Base-by-base conservation (phyloP, 2,797 vertebrate species). In the Zalophus californianus region DNA sequence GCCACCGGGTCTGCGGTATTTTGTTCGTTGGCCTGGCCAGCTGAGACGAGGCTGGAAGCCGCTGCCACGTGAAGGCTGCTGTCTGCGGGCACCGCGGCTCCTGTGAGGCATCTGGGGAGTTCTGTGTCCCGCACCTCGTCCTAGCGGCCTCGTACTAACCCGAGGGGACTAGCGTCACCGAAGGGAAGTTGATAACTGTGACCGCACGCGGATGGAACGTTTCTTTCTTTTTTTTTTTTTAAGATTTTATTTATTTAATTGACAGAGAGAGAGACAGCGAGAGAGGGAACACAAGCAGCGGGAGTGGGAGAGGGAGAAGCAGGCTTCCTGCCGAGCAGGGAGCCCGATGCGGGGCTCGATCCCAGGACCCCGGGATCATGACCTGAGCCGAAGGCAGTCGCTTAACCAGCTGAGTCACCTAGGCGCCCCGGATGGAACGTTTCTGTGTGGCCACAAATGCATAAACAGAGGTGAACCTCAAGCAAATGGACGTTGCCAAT, bases 401-500 rank as follows among this genome's bases (percentile, higher is more conserved):
- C 38, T 3, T 38, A 38, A 38, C 38, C 38, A 38, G 4, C 38
- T 38, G 3, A 38, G 38, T 4, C 38, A 38, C 38, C 38, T 38
- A 38, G 38, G 38, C 38, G 38, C 38, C 38, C 38, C 44, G 9
- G 60, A 50, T 25, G 3, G 21, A 50, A 35, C 32, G 16, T 50
- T 58, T 60, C 35, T 20, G 1, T 41, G 27, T 84, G 58, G 10
- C 44, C 21, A 10, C 82, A 35, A 35, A n/a, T 35, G 2, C 20
- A 66, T 16, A 8, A 66, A 66, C 62, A 66, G 14, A n/a, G 29
- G 32, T 10, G 32, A 85, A 35, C 14, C 70, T 73, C 70, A 7
- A 7, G 23, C 70, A 25, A 12, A 9, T 3, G 8, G 44, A 11
- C 0, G 2, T 21, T 15, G 72, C 29, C 60, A 4, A 0, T 25